A percentile compares a stretch with the other conserved stretches of the same genome.
phyloP scores from a whole-genome alignment of 2,797 vertebrate species.

The Caiman crocodilus region DNA sequence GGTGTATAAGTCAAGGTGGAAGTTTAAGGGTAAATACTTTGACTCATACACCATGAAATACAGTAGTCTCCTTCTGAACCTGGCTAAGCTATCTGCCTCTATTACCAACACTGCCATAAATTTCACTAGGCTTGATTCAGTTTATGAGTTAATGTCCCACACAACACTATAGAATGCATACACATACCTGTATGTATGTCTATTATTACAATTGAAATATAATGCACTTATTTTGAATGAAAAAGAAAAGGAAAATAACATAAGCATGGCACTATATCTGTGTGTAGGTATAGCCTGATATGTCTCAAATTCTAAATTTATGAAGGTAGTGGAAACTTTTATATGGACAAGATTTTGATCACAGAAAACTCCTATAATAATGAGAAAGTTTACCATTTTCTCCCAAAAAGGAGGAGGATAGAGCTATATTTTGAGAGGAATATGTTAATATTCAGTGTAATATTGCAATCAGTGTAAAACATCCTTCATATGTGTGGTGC shows the following conservation, averaged over 20 bases:
- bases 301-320: not conserved
- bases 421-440: too few species aligned
- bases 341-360: not conserved
- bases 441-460: too few species aligned
- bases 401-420: too few species aligned
- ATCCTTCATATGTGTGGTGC: too few species aligned
- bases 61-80: too few species aligned
- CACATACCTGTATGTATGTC: not conserved
- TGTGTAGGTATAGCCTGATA: not conserved
- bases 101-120: not conserved
- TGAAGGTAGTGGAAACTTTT: not conserved
- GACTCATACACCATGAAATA: too few species aligned
- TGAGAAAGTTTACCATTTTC: too few species aligned
- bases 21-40: too few species aligned
- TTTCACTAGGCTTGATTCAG: not conserved
- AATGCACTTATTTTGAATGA: not conserved
- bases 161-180: not conserved
- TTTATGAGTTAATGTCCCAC: not conserved
- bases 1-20: too few species aligned
- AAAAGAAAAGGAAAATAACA: not conserved
- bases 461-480: too few species aligned
- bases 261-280: not conserved
- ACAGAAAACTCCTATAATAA: too few species aligned
- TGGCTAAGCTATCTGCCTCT: too few species aligned
- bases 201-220: not conserved